phyloP scores from a whole-genome alignment of 2,797 vertebrate species.

The Sebastiscus albofasciatus region DNA sequence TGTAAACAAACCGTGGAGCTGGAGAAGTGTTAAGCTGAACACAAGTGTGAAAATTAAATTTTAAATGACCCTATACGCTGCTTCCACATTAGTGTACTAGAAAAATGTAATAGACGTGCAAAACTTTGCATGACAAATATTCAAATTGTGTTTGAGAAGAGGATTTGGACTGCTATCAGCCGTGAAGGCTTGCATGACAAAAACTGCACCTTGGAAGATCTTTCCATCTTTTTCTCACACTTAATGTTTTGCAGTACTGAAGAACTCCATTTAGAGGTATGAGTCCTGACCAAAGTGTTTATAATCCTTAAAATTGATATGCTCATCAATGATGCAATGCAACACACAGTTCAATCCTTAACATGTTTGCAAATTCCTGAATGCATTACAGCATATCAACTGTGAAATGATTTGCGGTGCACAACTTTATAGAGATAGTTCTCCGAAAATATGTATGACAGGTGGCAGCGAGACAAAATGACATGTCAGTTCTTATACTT shows the following conservation, averaged over 20 bases:
- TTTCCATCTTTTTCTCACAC: background rate
- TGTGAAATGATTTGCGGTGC: background rate
- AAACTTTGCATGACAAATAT: slow-evolving; percentile 14
- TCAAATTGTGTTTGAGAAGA: slow-evolving; percentile 8
- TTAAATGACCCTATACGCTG: background rate
- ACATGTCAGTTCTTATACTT: background rate
- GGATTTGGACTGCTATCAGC: background rate
- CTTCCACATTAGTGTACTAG: background rate
- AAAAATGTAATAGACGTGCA: background rate
- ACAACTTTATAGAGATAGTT: background rate
- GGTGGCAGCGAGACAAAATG: background rate
- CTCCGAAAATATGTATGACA: background rate
- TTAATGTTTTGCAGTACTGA: background rate
- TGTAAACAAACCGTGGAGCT: background rate
- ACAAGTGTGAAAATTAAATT: background rate
- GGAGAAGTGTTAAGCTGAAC: background rate
- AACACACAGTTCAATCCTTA: background rate
- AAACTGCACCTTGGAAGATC: background rate
- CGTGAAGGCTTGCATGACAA: background rate
- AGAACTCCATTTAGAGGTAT: background rate
- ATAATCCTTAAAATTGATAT: background rate
- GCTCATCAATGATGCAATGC: background rate
- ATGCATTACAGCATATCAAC: background rate
- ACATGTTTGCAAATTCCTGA: background rate
- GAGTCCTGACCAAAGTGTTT: background rate